Evolutionary conservation across 2,113 vertebrate species (phyloP).

Genomic region (Muntiacus reevesi): DNA sequence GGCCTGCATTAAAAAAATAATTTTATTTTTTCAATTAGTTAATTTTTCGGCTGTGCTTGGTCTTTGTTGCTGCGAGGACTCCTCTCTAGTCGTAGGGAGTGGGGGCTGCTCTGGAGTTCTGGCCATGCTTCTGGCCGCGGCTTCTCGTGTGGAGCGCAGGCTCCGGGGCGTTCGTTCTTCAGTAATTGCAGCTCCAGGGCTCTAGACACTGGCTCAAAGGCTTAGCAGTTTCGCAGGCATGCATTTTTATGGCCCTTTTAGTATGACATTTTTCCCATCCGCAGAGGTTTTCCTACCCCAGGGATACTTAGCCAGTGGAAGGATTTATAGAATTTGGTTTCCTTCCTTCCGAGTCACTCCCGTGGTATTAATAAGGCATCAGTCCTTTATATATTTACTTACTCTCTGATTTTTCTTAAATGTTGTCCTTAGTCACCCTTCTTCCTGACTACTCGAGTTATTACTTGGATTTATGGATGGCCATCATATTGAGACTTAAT

Average conservation of each 20-base stretch:
- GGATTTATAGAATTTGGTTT: background rate
- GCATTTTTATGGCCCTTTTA: background rate
- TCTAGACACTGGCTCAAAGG: background rate
- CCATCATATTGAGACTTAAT: background rate
- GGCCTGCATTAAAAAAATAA: background rate
- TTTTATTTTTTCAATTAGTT: background rate
- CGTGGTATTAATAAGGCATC: too few relatives aligned
- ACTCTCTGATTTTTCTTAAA: background rate
- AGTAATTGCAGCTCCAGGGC: background rate
- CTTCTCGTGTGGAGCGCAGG: background rate
- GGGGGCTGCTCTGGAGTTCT: background rate
- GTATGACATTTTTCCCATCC: background rate
- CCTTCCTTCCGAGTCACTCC: background rate
- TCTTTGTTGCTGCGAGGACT: background rate
- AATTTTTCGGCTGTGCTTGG: background rate
- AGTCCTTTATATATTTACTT: background rate
- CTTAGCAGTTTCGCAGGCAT: background rate
- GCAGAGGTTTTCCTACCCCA: background rate
- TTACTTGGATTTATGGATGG: background rate
- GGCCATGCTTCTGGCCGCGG: accelerated
- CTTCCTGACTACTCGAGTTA: background rate
- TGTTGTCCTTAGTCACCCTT: background rate
- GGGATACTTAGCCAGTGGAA: background rate
- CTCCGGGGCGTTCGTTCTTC: background rate
- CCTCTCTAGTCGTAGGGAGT: background rate